phyloP scores from a whole-genome alignment of 2,113 vertebrate genomes.

The Beaufortia kweichowensis region DNA sequence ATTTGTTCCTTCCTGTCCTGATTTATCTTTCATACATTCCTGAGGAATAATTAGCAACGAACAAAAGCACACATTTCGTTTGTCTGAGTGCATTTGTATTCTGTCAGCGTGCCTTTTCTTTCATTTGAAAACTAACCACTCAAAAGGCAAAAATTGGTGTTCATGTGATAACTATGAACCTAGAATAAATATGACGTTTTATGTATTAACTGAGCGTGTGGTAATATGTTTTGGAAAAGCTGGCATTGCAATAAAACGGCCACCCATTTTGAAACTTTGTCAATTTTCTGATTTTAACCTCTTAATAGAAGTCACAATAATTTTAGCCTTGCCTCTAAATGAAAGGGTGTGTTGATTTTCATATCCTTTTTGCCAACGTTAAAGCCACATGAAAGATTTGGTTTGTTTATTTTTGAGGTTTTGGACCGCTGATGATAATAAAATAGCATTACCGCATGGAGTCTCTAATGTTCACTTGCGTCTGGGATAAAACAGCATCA shows the following conservation, averaged over 20 bases:
- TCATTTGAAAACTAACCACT: conserved; percentile 20
- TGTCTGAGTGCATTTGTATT: conserved; percentile 65
- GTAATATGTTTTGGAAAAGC: background rate
- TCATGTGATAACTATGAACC: conserved; percentile 34
- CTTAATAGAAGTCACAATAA: conserved; percentile 48
- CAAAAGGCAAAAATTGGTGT: conserved; percentile 40
- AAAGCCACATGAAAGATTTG: conserved; percentile 45
- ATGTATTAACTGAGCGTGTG: conserved; percentile 17
- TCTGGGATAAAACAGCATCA: conserved; percentile 30
- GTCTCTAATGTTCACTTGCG: conserved; percentile 35
- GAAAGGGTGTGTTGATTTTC: conserved; percentile 63
- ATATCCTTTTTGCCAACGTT: conserved; percentile 52
- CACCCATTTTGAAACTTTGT: conserved; percentile 15
- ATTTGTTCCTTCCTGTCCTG: conserved; percentile 68
- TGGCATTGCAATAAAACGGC: background rate
- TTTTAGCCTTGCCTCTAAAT: conserved; percentile 61
- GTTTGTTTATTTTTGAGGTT: conserved; percentile 54
- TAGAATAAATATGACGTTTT: background rate
- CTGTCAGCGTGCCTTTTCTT: conserved; percentile 62
- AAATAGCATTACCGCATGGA: conserved; percentile 40
- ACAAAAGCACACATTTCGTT: conserved; percentile 68
- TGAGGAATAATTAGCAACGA: conserved; percentile 70
- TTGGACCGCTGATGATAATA: conserved; percentile 40
- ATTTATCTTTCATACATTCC: conserved; percentile 69
- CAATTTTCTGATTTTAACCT: conserved; percentile 60